Base-by-base conservation (phyloP, 2,113 vertebrate genomes). In the Mellivora capensis region DNA sequence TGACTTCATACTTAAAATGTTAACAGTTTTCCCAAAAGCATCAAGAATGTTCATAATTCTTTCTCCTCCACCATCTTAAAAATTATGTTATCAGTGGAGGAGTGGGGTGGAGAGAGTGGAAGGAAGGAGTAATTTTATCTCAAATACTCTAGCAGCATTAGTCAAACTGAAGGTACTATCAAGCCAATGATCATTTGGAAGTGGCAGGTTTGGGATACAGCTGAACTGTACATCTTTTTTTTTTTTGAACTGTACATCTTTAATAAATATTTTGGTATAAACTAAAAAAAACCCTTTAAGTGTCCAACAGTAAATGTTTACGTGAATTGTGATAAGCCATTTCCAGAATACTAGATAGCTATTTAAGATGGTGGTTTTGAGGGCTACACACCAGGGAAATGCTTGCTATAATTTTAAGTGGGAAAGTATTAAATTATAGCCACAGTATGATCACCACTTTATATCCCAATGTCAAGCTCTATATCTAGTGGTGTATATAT, bases 261-360 rank as follows among this genome's bases (percentile, higher is more conserved):
- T 71, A 86, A 79, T 89, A 76, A 76, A 96, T 37, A 7, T 91
- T 49, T 80, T 93, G 34, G 76, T 67, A 69, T 52, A 87, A 85
- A n/a, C 61, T 47, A 80, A 87, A 95, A 91, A 74, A 61, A 62
- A 42, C 42, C 27, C 54, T 44, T 59, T 34, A 74, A 87, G 52
- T 59, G 6, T 62, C 27, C 86, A 93, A 44, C 5, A 79, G 27
- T 49, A 80, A 86, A 83, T 84, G 3, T 93, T 91, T 90, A 67
- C 9, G 1, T 94, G 49, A 97, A 71, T 37, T 96, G 14, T 94
- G 62, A 93, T 39, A 96, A 93, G 88, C 31, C 25, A 81, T 14
- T 93, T 54, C 89, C 0, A 87, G 61, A 87, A 74, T 44, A 74
- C 7, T 23, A 44, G 29, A 37, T 6, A 95, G 72, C 29, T 88